A percentile compares a stretch with the other conserved stretches of the same genome.
These are phyloP conservation scores for Chelmon rostratus DNA, from an alignment of 2,797 vertebrate genomes.

Conservation along the genomic window DNA sequence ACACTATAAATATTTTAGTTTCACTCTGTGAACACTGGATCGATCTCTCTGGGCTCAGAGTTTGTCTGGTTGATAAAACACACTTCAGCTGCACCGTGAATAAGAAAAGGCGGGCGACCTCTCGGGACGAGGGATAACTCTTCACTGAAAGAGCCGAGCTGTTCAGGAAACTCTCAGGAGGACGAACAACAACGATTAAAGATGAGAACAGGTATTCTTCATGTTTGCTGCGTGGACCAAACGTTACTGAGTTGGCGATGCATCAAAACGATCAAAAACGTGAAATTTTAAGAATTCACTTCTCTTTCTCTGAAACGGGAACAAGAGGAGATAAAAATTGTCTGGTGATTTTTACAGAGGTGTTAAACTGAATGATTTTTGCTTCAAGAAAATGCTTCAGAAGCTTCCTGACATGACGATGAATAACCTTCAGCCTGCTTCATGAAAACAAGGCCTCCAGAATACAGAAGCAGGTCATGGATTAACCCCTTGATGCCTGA, in stretches of 20 bases:
- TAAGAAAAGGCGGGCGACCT: constrained; percentile 2
- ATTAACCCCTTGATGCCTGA: too few species aligned
- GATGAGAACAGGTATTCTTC: too few species aligned
- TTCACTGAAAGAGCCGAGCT: neutral
- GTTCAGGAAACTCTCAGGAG: neutral
- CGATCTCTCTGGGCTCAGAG: constrained; percentile 32
- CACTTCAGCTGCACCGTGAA: constrained; percentile 20
- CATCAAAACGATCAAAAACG: too few species aligned
- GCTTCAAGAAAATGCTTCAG: neutral
- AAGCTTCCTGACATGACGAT: neutral
- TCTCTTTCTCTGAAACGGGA: neutral
- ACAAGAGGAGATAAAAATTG: neutral
- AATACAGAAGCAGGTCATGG: too few species aligned
- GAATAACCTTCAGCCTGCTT: neutral
- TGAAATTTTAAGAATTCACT: too few species aligned
- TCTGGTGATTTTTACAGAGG: neutral
- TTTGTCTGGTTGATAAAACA: constrained; percentile 10
- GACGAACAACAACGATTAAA: too few species aligned
- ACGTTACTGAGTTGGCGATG: too few species aligned
- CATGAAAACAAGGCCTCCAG: neutral
- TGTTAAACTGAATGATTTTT: neutral
- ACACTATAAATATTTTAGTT: constrained; percentile 52
- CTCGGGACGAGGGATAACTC: constrained; percentile 37
- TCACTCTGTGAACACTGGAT: constrained; percentile 35
- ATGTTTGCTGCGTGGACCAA: too few species aligned